Percentiles rank a stretch among this genome's conserved stretches.
These are phyloP conservation scores for Ophiodon elongatus DNA, from an alignment of 2,113 vertebrate species.

Conservation along the genomic window DNA sequence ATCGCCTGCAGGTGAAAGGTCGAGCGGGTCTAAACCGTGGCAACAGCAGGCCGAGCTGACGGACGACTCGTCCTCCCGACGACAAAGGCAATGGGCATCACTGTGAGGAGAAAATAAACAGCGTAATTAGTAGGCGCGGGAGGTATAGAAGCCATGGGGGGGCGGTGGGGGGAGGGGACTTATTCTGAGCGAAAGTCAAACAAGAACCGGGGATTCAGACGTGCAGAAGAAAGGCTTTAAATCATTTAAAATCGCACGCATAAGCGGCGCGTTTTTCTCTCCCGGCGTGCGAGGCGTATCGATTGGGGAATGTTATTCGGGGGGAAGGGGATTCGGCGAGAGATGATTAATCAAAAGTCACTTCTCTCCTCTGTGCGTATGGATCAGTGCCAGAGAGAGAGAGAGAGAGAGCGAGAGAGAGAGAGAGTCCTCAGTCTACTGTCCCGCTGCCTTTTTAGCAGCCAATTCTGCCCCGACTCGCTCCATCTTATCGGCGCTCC, in stretches of 20 bases:
- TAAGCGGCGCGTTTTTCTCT: constrained; percentile 29
- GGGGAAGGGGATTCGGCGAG: constrained; percentile 36
- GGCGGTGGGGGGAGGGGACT: constrained; percentile 15
- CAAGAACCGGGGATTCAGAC: constrained; percentile 23
- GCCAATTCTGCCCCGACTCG: constrained; percentile 11
- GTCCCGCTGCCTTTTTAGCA: constrained; percentile 50
- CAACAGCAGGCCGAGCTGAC: constrained; percentile 26
- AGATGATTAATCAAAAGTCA: constrained; percentile 71
- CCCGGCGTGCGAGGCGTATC: constrained; percentile 42
- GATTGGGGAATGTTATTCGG: constrained; percentile 52
- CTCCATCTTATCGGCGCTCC: constrained; percentile 34
- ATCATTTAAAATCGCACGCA: constrained; percentile 44
- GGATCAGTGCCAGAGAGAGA: constrained; percentile 47
- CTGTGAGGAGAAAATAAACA: constrained; percentile 26
- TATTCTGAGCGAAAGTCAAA: constrained; percentile 30
- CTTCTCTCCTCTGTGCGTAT: constrained; percentile 48
- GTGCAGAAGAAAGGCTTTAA: constrained; percentile 17
- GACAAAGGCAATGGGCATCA: constrained; percentile 32
- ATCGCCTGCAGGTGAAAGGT: constrained; percentile 67
- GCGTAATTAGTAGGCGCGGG: constrained; percentile 32
- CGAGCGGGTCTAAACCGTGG: constrained; percentile 64
- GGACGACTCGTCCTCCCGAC: constrained; percentile 13
- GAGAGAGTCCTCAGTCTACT: constrained; percentile 40
- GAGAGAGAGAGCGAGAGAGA: constrained; percentile 17
- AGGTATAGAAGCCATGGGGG: not conserved